Evolutionary conservation across 2,797 vertebrate species (phyloP).

Genomic region (Sparidentex hasta): DNA sequence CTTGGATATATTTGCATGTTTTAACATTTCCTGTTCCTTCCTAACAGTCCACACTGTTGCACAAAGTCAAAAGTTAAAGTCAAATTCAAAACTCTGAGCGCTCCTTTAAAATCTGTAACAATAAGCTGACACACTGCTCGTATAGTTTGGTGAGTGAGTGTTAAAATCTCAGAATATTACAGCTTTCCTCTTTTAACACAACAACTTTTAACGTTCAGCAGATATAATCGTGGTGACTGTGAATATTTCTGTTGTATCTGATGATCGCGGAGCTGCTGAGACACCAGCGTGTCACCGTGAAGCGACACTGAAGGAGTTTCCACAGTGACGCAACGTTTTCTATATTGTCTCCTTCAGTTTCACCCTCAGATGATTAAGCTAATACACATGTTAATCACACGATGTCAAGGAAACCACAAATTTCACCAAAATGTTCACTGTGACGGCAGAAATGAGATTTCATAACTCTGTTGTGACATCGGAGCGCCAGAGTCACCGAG

Average conservation of each 20-base stretch:
- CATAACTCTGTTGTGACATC: neutral
- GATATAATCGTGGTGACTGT: too few relatives aligned
- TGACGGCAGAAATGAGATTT: conserved; percentile 9
- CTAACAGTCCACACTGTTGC: neutral
- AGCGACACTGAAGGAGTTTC: neutral
- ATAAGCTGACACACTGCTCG: neutral
- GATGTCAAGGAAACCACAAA: conserved; percentile 17
- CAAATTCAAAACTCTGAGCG: too few relatives aligned
- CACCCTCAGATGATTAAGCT: conserved; percentile 22
- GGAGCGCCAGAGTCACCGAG: conserved; percentile 1
- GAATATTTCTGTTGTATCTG: neutral
- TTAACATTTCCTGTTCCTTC: neutral
- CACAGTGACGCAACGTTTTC: neutral
- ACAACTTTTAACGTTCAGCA: too few relatives aligned
- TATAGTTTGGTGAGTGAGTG: too few relatives aligned
- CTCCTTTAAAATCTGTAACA: neutral
- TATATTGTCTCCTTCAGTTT: neutral
- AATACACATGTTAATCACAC: conserved; percentile 11
- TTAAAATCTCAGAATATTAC: neutral
- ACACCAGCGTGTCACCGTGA: neutral
- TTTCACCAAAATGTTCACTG: neutral
- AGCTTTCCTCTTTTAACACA: neutral
- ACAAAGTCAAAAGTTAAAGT: too few relatives aligned
- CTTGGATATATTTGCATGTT: neutral
- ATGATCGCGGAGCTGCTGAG: neutral